Evolutionary conservation across 2,888 invertebrate genomes (phyloP).

Genomic region (Anoplius nigerrimus): DNA sequence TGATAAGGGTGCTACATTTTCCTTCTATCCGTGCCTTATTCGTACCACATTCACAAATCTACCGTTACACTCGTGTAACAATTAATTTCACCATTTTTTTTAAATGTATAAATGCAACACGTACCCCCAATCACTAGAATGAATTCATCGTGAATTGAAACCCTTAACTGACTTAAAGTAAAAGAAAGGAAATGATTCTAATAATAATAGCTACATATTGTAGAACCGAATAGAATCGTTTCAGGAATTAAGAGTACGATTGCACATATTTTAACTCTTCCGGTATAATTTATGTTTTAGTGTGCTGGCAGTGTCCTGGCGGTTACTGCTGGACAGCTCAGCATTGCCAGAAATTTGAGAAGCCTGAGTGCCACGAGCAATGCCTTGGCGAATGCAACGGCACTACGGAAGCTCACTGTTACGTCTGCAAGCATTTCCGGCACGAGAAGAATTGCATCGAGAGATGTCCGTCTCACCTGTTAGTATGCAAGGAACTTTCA

Average conservation of each 20-base stretch:
- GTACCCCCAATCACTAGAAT: too few species aligned
- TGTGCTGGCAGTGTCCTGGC: constrained; percentile 80
- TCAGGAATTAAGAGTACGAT: background rate
- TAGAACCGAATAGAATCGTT: background rate
- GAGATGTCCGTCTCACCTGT: constrained; percentile 83
- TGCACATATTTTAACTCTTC: background rate
- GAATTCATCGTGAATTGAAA: too few species aligned
- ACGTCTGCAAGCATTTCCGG: constrained; percentile 80
- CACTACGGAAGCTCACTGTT: constrained; percentile 77
- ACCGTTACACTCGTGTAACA: too few species aligned
- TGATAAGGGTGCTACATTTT: too few species aligned
- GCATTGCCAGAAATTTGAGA: constrained; percentile 76
- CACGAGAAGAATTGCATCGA: constrained; percentile 79
- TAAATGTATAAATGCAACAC: too few species aligned
- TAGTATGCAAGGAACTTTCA: constrained; percentile 65
- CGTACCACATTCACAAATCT: too few species aligned
- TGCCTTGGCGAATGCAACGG: constrained; percentile 88
- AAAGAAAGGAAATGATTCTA: too few species aligned
- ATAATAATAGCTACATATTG: too few species aligned
- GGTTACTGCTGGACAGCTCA: constrained; percentile 75
- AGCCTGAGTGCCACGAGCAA: constrained; percentile 81
- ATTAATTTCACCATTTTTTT: too few species aligned
- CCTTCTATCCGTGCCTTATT: too few species aligned
- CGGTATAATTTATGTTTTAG: constrained; percentile 68
- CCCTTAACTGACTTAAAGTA: too few species aligned